phyloP scores from a whole-genome alignment of 2,888 invertebrate species.

The Leucophora obtusa region DNA sequence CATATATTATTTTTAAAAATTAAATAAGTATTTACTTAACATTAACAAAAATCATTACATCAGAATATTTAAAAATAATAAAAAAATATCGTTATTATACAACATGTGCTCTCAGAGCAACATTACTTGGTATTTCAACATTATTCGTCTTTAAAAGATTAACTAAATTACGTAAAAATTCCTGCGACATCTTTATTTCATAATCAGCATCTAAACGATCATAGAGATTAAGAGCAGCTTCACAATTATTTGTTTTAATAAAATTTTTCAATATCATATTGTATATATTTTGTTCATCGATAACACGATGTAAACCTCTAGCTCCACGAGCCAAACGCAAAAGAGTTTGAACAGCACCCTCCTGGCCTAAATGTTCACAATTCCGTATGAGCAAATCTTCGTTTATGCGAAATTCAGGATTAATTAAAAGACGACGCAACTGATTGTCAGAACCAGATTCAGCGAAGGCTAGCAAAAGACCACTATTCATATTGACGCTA shows the following conservation, averaged over 20 bases:
- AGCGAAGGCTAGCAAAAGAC: conserved; percentile 79
- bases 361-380: conserved; percentile 79
- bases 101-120: conserved; percentile 74
- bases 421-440: conserved; percentile 79
- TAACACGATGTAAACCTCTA: conserved; percentile 72
- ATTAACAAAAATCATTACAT: too few relatives aligned
- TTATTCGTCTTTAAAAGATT: conserved; percentile 75
- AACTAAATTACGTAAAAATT: conserved; percentile 74
- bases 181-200: conserved; percentile 73
- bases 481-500: conserved; percentile 75
- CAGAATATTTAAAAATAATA: too few relatives aligned
- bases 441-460: conserved; percentile 79
- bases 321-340: conserved; percentile 74
- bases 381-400: conserved; percentile 80
- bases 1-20: too few relatives aligned
- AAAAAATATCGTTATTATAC: conserved; percentile 25
- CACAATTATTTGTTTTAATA: conserved; percentile 72
- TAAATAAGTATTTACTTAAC: too few relatives aligned
- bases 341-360: conserved; percentile 72
- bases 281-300: conserved; percentile 76
- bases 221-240: conserved; percentile 74
- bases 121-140: conserved; percentile 74
- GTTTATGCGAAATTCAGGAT: conserved; percentile 80
- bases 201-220: conserved; percentile 74
- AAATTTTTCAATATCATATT: conserved; percentile 74